Evolutionary conservation across 2,113 vertebrate species (phyloP).

Genomic region (Thalassoma bifasciatum): DNA sequence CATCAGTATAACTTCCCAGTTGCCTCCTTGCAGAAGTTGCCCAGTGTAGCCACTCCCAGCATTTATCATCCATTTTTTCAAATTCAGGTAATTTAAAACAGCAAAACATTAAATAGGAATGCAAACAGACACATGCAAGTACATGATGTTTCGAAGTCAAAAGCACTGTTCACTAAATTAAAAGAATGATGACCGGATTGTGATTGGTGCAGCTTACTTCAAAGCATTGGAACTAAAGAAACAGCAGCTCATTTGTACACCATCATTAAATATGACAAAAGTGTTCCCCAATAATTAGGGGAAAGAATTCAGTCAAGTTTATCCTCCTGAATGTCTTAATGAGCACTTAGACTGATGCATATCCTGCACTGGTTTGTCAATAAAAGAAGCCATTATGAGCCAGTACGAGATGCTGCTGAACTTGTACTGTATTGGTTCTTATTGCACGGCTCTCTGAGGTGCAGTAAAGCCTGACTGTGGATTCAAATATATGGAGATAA

Average conservation of each 20-base stretch:
- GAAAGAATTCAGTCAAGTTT: conserved; percentile 5
- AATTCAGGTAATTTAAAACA: background rate
- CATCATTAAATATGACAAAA: conserved; percentile 12
- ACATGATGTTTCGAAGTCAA: background rate
- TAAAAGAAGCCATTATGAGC: conserved; percentile 15
- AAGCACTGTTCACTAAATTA: background rate
- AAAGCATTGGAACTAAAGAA: background rate
- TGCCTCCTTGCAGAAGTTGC: no score
- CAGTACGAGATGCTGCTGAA: conserved; percentile 22
- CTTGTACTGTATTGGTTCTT: conserved; percentile 10
- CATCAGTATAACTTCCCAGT: background rate
- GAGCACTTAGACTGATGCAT: conserved; percentile 33
- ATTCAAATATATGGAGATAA: conserved; percentile 46
- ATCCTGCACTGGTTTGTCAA: conserved; percentile 26
- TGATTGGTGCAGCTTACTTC: background rate
- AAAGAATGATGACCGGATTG: background rate
- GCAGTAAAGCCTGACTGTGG: conserved; percentile 51
- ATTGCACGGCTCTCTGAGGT: conserved; percentile 45
- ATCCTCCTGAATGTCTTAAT: conserved; percentile 20
- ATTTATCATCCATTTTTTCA: no score
- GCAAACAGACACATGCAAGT: background rate
- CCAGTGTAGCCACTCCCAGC: background rate
- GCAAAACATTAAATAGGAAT: background rate
- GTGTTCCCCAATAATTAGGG: conserved; percentile 1
- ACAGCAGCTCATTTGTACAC: background rate